Base-by-base conservation (phyloP, 2,113 vertebrate genomes). In the Xiphophorus couchianus region DNA sequence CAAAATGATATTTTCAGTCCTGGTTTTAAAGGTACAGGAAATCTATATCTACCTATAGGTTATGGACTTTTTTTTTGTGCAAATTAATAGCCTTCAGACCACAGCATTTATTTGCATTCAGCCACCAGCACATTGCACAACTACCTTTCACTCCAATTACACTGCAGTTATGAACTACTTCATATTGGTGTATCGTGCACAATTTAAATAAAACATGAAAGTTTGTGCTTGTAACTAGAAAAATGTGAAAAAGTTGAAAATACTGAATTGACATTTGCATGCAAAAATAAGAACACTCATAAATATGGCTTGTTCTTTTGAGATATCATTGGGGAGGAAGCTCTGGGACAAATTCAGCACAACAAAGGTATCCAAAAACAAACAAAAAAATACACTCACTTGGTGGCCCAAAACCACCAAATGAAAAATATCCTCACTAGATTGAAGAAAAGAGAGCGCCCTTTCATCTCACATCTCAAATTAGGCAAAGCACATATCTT, bases 201-300 rank as follows among this genome's bases (percentile, higher is more conserved):
- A 17, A 48, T 48, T 48, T 19, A 19, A 48, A 48, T 48, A 48
- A 48, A 48, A 19, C 14, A 48, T 48, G 15, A 48, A 48, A 19
- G 44, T 58, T n/a, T 58, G 22, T 7, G 22, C 9, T 58, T 58
- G 51, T 58, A 58, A n/a, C 51, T 10, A 10, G 51, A 58, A n/a
- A 58, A 25, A 25, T 9, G 22, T 58, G 51, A 58, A 58, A 58
- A 58, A 58, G 51, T 58, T 58, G 22, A 9, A 58, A 51, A 84
- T 84, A 85, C 83, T 91, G 88, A 82, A 73, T 85, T 63, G 27
- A 74, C 74, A 78, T 83, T 81, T 81, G 82, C 76, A 31, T 42
- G 72, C 73, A 81, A 62, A 85, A 84, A 84, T 69, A 86, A 80
- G 68, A 80, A 68, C 73, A 67, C 60, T 48, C 61, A 78, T 13